Evolutionary conservation across 2,113 vertebrate genomes (phyloP), one percentile per base, ranked within the genome.

Genomic region (Pavo muticus): DNA sequence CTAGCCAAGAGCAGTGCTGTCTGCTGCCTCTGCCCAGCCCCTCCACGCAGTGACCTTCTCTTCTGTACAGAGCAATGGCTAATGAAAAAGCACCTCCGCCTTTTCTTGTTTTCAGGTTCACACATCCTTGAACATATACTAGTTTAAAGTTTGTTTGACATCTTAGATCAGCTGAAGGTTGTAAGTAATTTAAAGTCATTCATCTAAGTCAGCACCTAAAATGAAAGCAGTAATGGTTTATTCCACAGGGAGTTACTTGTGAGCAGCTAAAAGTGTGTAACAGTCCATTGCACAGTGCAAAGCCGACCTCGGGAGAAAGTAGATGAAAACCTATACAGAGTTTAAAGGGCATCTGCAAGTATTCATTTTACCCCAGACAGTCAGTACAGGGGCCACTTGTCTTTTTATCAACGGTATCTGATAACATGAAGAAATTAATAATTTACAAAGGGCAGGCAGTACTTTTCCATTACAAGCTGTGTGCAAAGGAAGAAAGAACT

Each of bases 341-440:
- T 94, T 91, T 92, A 97, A 95, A 96, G 95, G 90, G 84, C 89
- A 96, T 91, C 93, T 89, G 93, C 90, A 91, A 96, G 91, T 95
- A 90, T 96, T 95, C 96, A 93, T 94, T 96, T 96, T 91, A 75
- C 59, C 81, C 88, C 74, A 95, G 94, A 94, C 95, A 96, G 92
- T 95, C 92, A 82, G 85, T 87, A 71, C 94, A 92, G 84, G 90
- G 94, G 87, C 94, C 91, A 87, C 96, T 96, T 94, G 87, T 96
- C 96, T 97, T 97, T 95, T 97, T 95, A 97, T 97, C 95, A 94
- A 86, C 2, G 5, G 59, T 96, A 97, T 97, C 97, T 95, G 95
- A 95, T 97, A 97, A 97, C 97, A 97, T 91, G 96, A 93, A 96
- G 95, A 92, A 97, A 97, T 98, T 97, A 97, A 98, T 97, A 97